Evolutionary conservation across 2,888 invertebrate genomes (phyloP), one percentile per base, ranked within the genome.

Genomic region (Clistopyga incitator): DNA sequence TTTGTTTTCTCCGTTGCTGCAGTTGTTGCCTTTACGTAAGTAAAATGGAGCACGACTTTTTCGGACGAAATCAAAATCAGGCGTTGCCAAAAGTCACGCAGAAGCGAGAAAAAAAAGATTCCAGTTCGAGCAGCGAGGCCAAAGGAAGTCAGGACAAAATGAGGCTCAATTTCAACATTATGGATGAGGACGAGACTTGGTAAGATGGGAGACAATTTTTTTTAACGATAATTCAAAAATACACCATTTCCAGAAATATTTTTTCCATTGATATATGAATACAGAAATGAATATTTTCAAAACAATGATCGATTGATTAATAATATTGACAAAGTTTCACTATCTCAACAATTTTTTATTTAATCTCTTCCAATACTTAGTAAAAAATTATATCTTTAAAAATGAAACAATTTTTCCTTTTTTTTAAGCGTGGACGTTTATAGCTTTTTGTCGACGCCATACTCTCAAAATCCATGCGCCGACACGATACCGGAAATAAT

Each of bases 1-100:
- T 47, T 45, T 3, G 15, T 78, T 68, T 70, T n/a, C n/a, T n/a
- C n/a, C 78, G 8, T 10, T 10, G 8, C n/a, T 64, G 8, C 88
- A 95, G 96, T 83, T 98, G 98, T 23, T 98, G 98, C 88, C 96
- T 98, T 52, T 98, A 98, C 92, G 97, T 99, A 6, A 97, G 98
- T 4, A 97, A 97, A 89, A 94, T 99, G 90, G 99, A 99, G 90
- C 98, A 98, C 91, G 96, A 97, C 0, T 95, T 98, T 86, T 98
- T 98, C 89, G 98, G 98, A 34, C 96, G 97, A 89, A 97, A 97
- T 87, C 96, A 96, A 45, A 96, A 96, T 86, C 95, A 95, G 2
- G 94, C 95, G 10, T 94, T 96, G 15, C 94, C 96, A 0, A 95
- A 96, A 92, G 95, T 95, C 0, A 95, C 95, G 0, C 95, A 96